Evolutionary conservation across 2,797 vertebrate species (phyloP).

Genomic region (Enteromius anoplus): DNA sequence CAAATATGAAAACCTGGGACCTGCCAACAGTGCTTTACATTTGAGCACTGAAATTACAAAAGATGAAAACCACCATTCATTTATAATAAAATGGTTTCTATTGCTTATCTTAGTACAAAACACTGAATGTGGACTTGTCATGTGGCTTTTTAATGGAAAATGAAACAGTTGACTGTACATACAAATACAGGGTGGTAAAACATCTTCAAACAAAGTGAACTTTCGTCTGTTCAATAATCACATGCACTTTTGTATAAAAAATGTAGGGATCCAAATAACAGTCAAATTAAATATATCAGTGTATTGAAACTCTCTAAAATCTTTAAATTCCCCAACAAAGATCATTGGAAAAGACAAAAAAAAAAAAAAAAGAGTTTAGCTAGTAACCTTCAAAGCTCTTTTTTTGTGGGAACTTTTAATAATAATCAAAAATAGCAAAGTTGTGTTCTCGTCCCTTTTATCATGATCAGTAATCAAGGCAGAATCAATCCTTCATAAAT

Average conservation of each 20-base stretch:
- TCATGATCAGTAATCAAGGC: constrained; percentile 10
- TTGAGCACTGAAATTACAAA: constrained; percentile 8
- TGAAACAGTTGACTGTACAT: constrained; percentile 30
- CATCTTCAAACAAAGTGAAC: constrained; percentile 26
- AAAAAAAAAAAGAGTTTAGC: neutral
- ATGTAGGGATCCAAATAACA: constrained; percentile 12
- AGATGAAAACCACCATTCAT: constrained; percentile 18
- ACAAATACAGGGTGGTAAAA: constrained; percentile 44
- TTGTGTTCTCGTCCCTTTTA: neutral
- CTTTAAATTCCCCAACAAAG: neutral
- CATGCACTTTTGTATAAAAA: constrained; percentile 60
- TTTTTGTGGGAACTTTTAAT: neutral
- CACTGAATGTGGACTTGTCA: neutral
- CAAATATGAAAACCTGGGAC: neutral
- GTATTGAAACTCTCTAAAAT: neutral
- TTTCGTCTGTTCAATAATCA: constrained; percentile 63
- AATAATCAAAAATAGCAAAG: neutral
- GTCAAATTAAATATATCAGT: constrained; percentile 13
- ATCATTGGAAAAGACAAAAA: constrained; percentile 2
- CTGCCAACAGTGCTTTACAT: neutral
- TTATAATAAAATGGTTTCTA: neutral
- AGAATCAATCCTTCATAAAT: neutral
- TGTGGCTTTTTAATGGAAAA: constrained; percentile 67
- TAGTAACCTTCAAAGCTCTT: neutral
- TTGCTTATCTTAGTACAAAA: neutral